phyloP scores from a whole-genome alignment of 1,140 invertebrate genomes.

The Drosophila malerkotliana region DNA sequence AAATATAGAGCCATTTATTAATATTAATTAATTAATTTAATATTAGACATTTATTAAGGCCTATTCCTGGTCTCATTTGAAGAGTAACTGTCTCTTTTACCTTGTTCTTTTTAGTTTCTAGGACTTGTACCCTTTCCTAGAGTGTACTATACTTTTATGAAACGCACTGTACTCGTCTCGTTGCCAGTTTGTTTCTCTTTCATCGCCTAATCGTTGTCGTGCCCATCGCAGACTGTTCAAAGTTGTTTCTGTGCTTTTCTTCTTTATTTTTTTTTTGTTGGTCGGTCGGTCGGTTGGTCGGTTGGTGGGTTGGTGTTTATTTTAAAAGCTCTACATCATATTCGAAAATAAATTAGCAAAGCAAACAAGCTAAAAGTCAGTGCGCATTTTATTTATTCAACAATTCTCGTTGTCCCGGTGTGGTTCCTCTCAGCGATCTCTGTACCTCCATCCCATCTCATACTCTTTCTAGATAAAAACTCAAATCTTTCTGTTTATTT shows the following conservation, averaged over 20 bases:
- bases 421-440: conserved; percentile 3
- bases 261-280: conserved; percentile 37
- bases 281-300: background rate
- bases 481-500: conserved; percentile 70
- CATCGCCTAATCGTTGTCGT: conserved; percentile 22
- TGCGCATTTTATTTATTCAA: conserved; percentile 63
- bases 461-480: conserved; percentile 45
- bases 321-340: conserved; percentile 81
- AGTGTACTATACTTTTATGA: background rate
- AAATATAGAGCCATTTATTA: no score
- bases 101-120: no score
- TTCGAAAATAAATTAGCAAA: conserved; percentile 81
- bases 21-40: no score
- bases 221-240: conserved; percentile 31
- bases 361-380: conserved; percentile 68
- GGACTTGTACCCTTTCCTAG: background rate
- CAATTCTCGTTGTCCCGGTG: conserved; percentile 47
- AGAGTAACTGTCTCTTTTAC: background rate
- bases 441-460: conserved; percentile 6
- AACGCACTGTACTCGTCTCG: conserved; percentile 22
- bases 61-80: no score
- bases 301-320: conserved; percentile 51
- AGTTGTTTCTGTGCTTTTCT: conserved; percentile 22
- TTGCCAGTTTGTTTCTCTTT: conserved; percentile 32
- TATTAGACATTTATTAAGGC: no score